phyloP scores from a whole-genome alignment of 2,888 invertebrate genomes.

The Epinotia demarniana region DNA sequence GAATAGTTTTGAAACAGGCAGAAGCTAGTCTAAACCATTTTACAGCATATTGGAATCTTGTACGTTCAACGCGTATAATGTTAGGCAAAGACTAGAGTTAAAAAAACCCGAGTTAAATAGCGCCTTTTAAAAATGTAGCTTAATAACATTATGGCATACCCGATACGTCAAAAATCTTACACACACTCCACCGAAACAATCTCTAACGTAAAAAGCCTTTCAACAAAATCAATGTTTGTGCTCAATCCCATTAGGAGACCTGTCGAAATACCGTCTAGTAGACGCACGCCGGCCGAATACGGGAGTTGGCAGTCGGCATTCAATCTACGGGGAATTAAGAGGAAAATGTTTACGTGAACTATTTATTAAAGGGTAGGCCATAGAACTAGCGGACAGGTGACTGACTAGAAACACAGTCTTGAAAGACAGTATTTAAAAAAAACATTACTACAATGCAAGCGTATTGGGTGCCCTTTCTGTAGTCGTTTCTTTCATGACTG shows the following conservation, averaged over 20 bases:
- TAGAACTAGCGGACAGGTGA: neutral
- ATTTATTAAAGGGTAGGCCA: slow-evolving; percentile 42
- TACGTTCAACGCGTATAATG: too few relatives aligned
- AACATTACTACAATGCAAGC: too few relatives aligned
- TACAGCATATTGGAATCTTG: too few relatives aligned
- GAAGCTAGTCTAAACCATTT: too few relatives aligned
- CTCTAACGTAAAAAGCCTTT: slow-evolving; percentile 28
- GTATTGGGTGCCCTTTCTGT: too few relatives aligned
- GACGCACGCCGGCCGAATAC: slow-evolving; percentile 32
- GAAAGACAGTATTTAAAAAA: too few relatives aligned
- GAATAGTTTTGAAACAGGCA: too few relatives aligned
- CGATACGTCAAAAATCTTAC: neutral
- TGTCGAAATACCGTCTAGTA: slow-evolving; percentile 31
- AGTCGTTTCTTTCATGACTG: too few relatives aligned
- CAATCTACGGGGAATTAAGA: slow-evolving; percentile 45
- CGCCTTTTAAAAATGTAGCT: neutral
- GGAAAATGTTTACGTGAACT: slow-evolving; percentile 46
- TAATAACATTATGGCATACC: neutral
- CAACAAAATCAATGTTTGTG: slow-evolving; percentile 44
- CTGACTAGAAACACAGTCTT: neutral
- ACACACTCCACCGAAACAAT: slow-evolving; percentile 1
- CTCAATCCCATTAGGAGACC: slow-evolving; percentile 39
- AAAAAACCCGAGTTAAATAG: too few relatives aligned
- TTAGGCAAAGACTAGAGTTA: too few relatives aligned
- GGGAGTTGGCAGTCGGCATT: slow-evolving; percentile 11